A percentile compares a stretch with the other conserved stretches of the same genome.
Evolutionary conservation across 2,888 invertebrate species (phyloP).

Genomic region (Mythimna albipuncta): DNA sequence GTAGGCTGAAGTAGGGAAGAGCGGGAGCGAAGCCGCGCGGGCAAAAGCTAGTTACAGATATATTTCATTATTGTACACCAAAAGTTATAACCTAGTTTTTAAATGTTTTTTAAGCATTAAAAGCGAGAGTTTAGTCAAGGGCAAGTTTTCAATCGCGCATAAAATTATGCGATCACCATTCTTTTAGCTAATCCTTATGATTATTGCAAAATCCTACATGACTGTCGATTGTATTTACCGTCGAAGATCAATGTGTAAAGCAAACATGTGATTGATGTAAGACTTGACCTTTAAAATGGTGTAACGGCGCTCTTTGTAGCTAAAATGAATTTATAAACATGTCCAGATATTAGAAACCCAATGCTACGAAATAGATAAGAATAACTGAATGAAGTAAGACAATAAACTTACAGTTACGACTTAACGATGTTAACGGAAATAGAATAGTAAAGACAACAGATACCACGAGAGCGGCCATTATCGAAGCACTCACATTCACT

Average conservation of each 20-base stretch:
- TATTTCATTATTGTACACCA: too few species aligned
- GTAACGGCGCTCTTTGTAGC: slow-evolving; percentile 13
- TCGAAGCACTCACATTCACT: slow-evolving; percentile 20
- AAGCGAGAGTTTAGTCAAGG: too few species aligned
- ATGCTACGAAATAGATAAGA: slow-evolving; percentile 33
- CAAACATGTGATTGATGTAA: not conserved
- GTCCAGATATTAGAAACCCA: slow-evolving; percentile 8
- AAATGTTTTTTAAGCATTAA: too few species aligned
- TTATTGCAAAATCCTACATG: too few species aligned
- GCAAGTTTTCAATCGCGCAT: too few species aligned
- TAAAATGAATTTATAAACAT: slow-evolving; percentile 25
- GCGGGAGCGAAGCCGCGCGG: too few species aligned
- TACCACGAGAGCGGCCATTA: slow-evolving; percentile 31
- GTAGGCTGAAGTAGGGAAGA: too few species aligned
- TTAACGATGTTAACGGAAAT: slow-evolving; percentile 30
- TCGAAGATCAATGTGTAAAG: not conserved
- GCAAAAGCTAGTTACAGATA: too few species aligned
- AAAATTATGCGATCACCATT: too few species aligned
- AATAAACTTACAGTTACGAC: slow-evolving; percentile 18
- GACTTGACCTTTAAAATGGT: not conserved
- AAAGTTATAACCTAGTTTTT: too few species aligned
- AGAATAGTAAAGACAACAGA: slow-evolving; percentile 34
- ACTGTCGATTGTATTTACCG: too few species aligned
- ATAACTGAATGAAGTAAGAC: slow-evolving; percentile 37
- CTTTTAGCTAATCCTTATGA: too few species aligned